Evolutionary conservation across 2,113 vertebrate genomes (phyloP).

Genomic region (Bettongia penicillata): DNA sequence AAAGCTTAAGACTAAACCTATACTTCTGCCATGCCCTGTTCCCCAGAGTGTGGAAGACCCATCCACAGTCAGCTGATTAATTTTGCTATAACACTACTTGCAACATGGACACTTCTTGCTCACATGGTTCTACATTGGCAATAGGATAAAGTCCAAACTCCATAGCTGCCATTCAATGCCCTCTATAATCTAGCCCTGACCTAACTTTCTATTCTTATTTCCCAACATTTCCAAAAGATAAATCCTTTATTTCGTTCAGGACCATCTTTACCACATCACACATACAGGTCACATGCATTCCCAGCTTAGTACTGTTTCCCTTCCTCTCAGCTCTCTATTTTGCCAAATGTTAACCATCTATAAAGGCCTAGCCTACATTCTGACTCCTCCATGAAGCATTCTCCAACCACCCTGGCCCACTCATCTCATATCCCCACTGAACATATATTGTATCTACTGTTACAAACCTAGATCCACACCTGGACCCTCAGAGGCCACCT

Average conservation of each 20-base stretch:
- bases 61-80: not conserved
- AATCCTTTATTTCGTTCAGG: not conserved
- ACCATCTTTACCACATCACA: not conserved
- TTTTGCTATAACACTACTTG: not conserved
- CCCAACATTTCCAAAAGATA: not conserved
- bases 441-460: not conserved
- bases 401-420: not conserved
- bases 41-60: not conserved
- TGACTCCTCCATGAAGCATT: not conserved
- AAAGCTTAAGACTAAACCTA: not conserved
- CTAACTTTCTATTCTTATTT: not conserved
- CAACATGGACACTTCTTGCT: not conserved
- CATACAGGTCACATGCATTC: not conserved
- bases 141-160: not conserved
- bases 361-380: not conserved
- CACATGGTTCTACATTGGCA: not conserved
- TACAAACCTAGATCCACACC: not conserved
- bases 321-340: not conserved
- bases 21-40: not conserved
- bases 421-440: not conserved
- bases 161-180: not conserved
- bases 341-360: not conserved
- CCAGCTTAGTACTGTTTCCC: not conserved
- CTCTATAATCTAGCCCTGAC: not conserved
- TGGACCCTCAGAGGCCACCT: not conserved